Evolutionary conservation across 1,140 invertebrate species (phyloP), one percentile per base, ranked within the genome.

Genomic region (Akabosia matsudoensis): DNA sequence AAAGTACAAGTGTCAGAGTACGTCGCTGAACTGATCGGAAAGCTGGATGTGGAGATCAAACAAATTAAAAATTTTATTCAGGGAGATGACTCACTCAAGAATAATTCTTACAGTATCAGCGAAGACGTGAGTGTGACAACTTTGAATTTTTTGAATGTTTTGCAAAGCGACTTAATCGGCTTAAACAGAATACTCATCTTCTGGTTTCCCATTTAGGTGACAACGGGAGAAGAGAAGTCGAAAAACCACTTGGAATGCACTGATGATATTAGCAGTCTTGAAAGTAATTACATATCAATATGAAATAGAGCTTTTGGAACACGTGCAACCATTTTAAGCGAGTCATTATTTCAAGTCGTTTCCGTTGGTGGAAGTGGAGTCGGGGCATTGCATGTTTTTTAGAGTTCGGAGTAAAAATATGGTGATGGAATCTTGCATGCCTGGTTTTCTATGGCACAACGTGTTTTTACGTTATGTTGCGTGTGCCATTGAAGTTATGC

Each of bases 41-140:
- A 80, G 52, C 22, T 80, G 22, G 79, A 80, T 64, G 61, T 77
- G 14, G 79, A 80, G 74, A 75, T 80, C 33, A 52, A 70, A 28
- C 77, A 80, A 74, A 76, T 80, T 37, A 76, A 76, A 37, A 80
- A 79, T 52, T 80, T 76, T 76, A 67, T 77, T 31, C 77, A 78
- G 31, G 75, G 74, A 3, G 75, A 78, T 33, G 77, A 80, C 24
- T 52, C 75, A 18, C 24, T 70, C 28, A 78, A 37, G 45, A 74
- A 74, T 52, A 74, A 78, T 70, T 75, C 72, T 22, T 78, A 80
- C 61, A 80, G 67, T 61, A 76, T 76, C 33, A 78, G 28, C 22
- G 74, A 76, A 74, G 72, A 80, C 33, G 74, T 74, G 61, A 33
- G 14, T 22, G 13, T 14, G 26, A 34, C 28, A 26, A 33, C 16